phyloP scores from a whole-genome alignment of 2,113 vertebrate species.

The Promerops cafer region DNA sequence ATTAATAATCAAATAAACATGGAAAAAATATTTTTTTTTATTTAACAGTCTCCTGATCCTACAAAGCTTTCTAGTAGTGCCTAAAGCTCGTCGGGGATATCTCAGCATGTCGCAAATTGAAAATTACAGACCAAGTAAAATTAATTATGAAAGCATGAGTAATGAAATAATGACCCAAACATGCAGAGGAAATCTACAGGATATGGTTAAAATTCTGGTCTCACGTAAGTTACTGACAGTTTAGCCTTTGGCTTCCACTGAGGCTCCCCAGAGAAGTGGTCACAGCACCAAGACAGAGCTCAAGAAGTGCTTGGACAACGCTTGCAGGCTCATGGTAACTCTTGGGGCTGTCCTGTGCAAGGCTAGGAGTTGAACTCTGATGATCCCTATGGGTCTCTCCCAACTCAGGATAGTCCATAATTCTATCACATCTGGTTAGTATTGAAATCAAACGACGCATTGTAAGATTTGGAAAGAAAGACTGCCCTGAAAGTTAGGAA shows the following conservation, averaged over 20 bases:
- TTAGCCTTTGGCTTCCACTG: not conserved
- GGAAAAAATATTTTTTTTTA: not conserved
- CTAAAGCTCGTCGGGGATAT: not conserved
- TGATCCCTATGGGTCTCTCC: too few relatives aligned
- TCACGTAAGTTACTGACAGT: not conserved
- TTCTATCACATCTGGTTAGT: not conserved
- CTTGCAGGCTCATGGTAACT: accelerated
- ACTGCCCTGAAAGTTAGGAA: not conserved
- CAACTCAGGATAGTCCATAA: not conserved
- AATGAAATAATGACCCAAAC: not conserved
- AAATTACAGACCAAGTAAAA: not conserved
- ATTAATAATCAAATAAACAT: not conserved
- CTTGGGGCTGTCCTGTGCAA: not conserved
- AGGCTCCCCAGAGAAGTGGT: too few relatives aligned
- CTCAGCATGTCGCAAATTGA: not conserved
- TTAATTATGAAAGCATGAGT: not conserved
- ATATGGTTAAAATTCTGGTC: not conserved
- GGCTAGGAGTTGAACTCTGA: not conserved
- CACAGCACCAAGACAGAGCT: not conserved
- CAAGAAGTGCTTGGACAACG: too few relatives aligned
- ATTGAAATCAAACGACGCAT: not conserved
- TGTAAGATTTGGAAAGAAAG: not conserved
- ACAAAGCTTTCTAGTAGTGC: not conserved
- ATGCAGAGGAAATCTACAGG: not conserved
- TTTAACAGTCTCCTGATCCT: not conserved